Conservation (phyloP, 1,140 invertebrate species). For the Lethocerus indicus region DNA sequence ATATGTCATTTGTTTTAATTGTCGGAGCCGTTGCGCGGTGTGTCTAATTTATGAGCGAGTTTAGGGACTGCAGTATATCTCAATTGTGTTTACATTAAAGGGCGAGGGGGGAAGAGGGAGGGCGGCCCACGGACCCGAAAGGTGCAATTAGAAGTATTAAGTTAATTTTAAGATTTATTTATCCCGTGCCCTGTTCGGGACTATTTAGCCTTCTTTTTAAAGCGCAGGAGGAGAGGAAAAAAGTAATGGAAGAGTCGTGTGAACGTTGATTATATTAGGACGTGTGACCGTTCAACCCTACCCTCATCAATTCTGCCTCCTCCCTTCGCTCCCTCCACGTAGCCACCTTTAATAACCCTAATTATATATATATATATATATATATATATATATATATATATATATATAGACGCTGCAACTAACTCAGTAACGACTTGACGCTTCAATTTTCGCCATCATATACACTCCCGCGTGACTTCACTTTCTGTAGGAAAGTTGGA, state of each 20-base stretch:
- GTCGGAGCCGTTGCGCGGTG: conserved; percentile 13
- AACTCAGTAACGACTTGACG: too few species aligned
- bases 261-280: conserved; percentile 15
- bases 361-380: too few species aligned
- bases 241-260: conserved; percentile 17
- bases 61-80: conserved; percentile 16
- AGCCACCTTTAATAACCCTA: too few species aligned
- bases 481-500: too few species aligned
- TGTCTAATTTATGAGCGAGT: conserved; percentile 14
- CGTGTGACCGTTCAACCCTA: conserved; percentile 5
- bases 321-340: neutral
- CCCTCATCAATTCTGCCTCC: neutral
- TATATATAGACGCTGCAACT: too few species aligned
- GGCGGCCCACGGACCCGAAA: conserved; percentile 9
- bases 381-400: too few species aligned
- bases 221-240: conserved; percentile 2
- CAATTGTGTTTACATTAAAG: conserved; percentile 16
- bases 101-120: too few species aligned
- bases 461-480: too few species aligned
- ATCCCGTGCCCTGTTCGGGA: conserved; percentile 11
- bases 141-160: conserved; percentile 17
- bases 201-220: conserved; percentile 15
- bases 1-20: conserved; percentile 19
- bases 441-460: too few species aligned
- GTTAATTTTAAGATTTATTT: conserved; percentile 18